Evolutionary conservation across 2,113 vertebrate species (phyloP).

Genomic region (Xyrauchen texanus): DNA sequence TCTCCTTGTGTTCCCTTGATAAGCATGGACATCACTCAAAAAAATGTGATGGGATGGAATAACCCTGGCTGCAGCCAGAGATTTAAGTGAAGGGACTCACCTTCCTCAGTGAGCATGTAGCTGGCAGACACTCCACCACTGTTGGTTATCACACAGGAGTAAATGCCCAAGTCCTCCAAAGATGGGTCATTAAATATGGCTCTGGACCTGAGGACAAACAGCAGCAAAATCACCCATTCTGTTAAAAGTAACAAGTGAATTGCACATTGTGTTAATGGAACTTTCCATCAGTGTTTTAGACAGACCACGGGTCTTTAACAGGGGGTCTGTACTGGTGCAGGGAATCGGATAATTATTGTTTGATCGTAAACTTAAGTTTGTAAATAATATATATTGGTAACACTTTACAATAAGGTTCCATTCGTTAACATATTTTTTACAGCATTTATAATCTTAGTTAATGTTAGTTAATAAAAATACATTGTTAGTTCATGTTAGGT

Average conservation of each 20-base stretch:
- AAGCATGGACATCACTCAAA: constrained; percentile 33
- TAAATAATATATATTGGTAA: too few species aligned
- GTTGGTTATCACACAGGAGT: constrained; percentile 90
- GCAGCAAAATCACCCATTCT: not conserved
- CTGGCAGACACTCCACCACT: constrained; percentile 92
- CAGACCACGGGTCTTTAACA: not conserved
- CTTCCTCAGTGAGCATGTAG: constrained; percentile 90
- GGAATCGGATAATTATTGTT: too few species aligned
- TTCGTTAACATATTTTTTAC: too few species aligned
- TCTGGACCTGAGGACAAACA: constrained; percentile 80
- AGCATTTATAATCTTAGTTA: too few species aligned
- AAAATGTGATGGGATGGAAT: constrained; percentile 42
- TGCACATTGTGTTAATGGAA: not conserved
- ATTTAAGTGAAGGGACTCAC: constrained; percentile 71
- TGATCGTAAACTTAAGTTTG: too few species aligned
- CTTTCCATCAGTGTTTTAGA: not conserved
- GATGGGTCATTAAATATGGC: constrained; percentile 88
- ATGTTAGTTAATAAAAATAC: too few species aligned
- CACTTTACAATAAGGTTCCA: too few species aligned
- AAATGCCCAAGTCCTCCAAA: constrained; percentile 89
- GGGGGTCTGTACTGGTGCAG: too few species aligned
- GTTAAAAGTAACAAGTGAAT: not conserved
- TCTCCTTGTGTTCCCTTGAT: constrained; percentile 15
- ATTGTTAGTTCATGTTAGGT: too few species aligned
- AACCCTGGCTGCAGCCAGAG: not conserved